Evolutionary conservation across 2,888 invertebrate species (phyloP).

Genomic region (Steinernema hermaphroditum): DNA sequence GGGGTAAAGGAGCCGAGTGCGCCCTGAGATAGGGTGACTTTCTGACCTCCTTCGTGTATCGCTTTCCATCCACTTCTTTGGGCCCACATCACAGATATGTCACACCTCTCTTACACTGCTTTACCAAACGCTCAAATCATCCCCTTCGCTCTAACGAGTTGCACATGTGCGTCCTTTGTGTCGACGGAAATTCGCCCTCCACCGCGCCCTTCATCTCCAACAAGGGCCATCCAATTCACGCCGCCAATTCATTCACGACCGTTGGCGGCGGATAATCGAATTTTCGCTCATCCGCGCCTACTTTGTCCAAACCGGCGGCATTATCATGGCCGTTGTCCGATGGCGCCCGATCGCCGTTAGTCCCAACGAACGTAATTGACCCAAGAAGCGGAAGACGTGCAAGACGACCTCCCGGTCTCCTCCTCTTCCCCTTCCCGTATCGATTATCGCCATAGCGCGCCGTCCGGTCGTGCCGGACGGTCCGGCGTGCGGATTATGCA

Average conservation of each 20-base stretch:
- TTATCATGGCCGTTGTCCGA: slow-evolving; percentile 15
- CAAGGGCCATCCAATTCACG: not conserved
- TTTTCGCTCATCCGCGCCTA: not conserved
- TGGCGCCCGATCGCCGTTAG: not conserved
- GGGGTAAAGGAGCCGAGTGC: too few species aligned
- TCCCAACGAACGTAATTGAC: slow-evolving; percentile 23
- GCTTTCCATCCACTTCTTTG: too few species aligned
- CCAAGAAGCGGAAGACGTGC: not conserved
- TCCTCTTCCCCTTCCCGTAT: not conserved
- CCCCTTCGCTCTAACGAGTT: not conserved
- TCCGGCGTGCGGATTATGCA: slow-evolving; percentile 22
- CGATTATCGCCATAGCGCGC: not conserved
- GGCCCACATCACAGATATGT: too few species aligned
- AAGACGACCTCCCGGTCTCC: not conserved
- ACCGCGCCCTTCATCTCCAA: too few species aligned
- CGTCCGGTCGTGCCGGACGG: not conserved
- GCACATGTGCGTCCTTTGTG: slow-evolving; percentile 10
- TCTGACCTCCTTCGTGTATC: too few species aligned
- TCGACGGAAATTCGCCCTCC: not conserved
- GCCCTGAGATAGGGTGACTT: too few species aligned
- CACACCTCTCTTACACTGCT: too few species aligned
- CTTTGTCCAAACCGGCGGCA: not conserved
- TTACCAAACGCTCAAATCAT: not conserved
- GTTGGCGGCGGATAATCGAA: not conserved
- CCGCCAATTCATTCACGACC: not conserved